Evolutionary conservation across 2,797 vertebrate species (phyloP).

Genomic region (Chaetophractus vellerosus): DNA sequence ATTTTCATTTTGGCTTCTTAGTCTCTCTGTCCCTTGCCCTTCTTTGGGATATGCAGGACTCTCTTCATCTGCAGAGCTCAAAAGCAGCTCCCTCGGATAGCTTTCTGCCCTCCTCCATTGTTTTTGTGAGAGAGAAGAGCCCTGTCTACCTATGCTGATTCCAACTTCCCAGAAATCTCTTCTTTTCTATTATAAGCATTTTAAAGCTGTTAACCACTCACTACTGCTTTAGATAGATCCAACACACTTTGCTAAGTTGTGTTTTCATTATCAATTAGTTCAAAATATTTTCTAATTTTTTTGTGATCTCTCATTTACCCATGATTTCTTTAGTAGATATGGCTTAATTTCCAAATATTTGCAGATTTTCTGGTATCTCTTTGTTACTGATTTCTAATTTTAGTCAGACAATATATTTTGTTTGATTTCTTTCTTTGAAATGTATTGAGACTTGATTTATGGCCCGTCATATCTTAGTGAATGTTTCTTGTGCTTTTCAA

Average conservation of each 20-base stretch:
- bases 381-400: not conserved
- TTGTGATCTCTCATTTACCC: not conserved
- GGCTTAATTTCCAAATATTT: slow-evolving; percentile 36
- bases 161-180: not conserved
- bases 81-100: too few species aligned
- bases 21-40: too few species aligned
- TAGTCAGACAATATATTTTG: not conserved
- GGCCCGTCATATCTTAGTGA: not conserved
- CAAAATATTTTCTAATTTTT: slow-evolving; percentile 24
- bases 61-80: too few species aligned
- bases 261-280: slow-evolving; percentile 6
- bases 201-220: slow-evolving; percentile 9
- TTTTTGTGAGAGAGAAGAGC: too few species aligned
- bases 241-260: not conserved
- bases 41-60: too few species aligned
- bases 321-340: not conserved
- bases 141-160: too few species aligned
- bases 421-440: slow-evolving; percentile 20
- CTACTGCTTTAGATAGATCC: not conserved
- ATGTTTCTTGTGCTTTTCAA: not conserved
- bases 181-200: not conserved
- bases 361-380: not conserved
- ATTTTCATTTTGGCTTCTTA: too few species aligned
- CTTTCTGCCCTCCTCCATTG: too few species aligned
- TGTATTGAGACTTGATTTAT: not conserved